These are phyloP conservation scores for Epinephelus coioides DNA, from an alignment of 2,797 vertebrate genomes.

Conservation along the genomic window DNA sequence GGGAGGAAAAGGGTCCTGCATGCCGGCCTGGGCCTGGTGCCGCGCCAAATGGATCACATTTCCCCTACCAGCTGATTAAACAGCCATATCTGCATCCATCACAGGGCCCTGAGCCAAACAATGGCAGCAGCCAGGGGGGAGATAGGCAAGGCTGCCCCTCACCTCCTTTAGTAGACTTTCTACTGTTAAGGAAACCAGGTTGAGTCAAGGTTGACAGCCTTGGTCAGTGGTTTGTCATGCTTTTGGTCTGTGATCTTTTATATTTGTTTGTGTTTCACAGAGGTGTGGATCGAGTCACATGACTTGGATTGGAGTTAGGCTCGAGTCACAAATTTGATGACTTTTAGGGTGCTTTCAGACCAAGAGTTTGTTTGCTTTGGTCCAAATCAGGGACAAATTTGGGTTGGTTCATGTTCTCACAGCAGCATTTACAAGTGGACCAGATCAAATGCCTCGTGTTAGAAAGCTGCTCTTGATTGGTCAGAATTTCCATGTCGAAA, in stretches of 20 bases:
- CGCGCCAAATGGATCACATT: slow-evolving; percentile 73
- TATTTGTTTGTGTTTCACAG: not conserved
- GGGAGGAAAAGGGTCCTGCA: slow-evolving; percentile 62
- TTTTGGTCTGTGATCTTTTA: not conserved
- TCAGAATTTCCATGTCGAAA: no score
- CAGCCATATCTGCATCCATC: slow-evolving; percentile 76
- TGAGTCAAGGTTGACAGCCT: not conserved
- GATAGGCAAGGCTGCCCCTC: slow-evolving; percentile 5
- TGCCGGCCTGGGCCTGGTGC: slow-evolving; percentile 59
- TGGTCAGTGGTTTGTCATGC: not conserved
- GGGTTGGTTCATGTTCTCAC: no score
- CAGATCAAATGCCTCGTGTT: no score
- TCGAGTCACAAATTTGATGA: no score
- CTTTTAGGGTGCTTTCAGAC: no score
- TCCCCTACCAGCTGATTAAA: slow-evolving; percentile 83
- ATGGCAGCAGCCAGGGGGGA: slow-evolving; percentile 49
- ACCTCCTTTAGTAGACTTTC: slow-evolving; percentile 24
- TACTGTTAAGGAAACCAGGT: slow-evolving; percentile 27
- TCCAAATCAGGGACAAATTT: no score
- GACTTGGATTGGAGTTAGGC: no score
- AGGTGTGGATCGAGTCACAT: no score
- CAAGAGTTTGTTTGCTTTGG: no score
- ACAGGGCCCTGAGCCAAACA: slow-evolving; percentile 63
- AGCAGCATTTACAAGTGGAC: no score
- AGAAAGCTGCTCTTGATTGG: no score